A percentile compares a stretch with the other conserved stretches of the same genome.
These are phyloP conservation scores for Sebastes jordani DNA, from an alignment of 2,797 vertebrate species.

Conservation along the genomic window DNA sequence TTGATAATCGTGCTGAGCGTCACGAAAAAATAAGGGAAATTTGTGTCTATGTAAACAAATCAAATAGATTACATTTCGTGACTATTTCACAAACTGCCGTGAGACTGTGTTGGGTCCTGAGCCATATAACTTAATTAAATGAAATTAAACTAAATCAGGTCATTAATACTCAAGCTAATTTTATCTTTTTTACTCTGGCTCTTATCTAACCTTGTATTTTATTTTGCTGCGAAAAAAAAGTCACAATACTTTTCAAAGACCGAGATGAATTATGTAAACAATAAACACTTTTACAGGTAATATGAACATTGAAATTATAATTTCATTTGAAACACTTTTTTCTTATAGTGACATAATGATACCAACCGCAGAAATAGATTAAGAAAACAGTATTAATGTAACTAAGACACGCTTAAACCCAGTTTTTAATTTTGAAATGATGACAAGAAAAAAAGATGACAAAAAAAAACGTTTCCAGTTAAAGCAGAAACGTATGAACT, in stretches of 20 bases:
- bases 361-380: neutral
- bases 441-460: neutral
- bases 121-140: no score
- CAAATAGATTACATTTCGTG: no score
- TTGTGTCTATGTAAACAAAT: no score
- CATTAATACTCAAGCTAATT: no score
- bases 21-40: no score
- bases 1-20: no score
- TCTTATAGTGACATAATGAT: neutral
- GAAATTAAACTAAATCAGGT: no score
- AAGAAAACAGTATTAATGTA: neutral
- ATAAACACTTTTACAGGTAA: neutral
- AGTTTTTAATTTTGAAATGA: neutral
- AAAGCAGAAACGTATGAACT: neutral
- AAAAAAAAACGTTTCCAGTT: neutral
- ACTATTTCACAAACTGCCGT: no score
- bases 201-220: neutral
- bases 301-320: neutral
- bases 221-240: no score
- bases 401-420: accelerated
- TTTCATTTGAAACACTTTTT: no score
- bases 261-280: neutral
- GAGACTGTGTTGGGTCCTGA: no score
- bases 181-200: neutral
- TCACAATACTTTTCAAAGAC: neutral